Percentiles rank a stretch among this genome's conserved stretches.
These are phyloP conservation scores for Microcebus griseorufus DNA, from an alignment of 2,113 vertebrate genomes.

Conservation along the genomic window DNA sequence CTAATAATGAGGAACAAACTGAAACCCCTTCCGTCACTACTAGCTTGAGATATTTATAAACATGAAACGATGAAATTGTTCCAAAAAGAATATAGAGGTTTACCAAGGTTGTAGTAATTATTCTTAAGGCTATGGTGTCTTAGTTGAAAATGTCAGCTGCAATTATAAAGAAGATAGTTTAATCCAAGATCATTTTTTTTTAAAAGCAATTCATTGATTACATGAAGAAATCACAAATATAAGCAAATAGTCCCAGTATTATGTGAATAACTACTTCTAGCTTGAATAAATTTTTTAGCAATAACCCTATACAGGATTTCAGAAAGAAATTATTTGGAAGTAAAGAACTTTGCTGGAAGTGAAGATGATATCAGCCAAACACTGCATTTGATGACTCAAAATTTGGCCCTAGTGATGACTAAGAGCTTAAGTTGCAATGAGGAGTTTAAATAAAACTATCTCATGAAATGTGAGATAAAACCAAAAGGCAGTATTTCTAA, in stretches of 20 bases:
- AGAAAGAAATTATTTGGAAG: slow-evolving; percentile 6
- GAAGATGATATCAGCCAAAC: slow-evolving; percentile 5
- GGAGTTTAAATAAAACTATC: not conserved
- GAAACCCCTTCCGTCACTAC: not conserved
- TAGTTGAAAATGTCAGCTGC: not conserved
- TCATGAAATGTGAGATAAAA: not conserved
- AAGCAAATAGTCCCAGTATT: not conserved
- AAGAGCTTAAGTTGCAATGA: not conserved
- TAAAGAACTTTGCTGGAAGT: not conserved
- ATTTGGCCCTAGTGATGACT: not conserved
- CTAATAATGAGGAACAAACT: not conserved
- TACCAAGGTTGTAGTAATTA: not conserved
- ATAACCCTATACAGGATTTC: not conserved
- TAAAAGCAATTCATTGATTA: not conserved
- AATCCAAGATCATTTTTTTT: not conserved
- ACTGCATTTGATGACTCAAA: not conserved
- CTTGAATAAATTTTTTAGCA: not conserved
- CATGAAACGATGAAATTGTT: not conserved
- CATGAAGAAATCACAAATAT: not conserved
- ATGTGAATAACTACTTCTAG: not conserved
- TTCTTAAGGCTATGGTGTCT: not conserved
- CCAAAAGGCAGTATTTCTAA: not conserved
- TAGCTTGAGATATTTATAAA: not conserved
- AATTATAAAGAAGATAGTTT: not conserved
- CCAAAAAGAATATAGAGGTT: not conserved